Conservation (phyloP, 1,140 invertebrate species). For the Pteromalus puparum region DNA sequence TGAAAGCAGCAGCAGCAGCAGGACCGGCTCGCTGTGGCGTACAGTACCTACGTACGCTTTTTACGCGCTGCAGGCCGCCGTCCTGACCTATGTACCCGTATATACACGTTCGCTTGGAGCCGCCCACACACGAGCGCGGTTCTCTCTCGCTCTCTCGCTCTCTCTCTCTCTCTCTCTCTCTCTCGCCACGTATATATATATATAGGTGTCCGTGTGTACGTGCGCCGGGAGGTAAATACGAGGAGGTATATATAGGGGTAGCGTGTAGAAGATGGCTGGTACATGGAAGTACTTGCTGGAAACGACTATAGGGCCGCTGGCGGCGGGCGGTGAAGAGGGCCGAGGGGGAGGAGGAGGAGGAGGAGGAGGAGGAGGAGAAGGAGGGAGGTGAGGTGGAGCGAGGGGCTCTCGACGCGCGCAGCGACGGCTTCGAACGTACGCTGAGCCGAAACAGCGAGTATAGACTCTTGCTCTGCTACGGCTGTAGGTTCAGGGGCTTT, state of each 20-base stretch:
- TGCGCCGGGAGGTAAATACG: conserved; percentile 60
- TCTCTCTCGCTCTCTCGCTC: neutral
- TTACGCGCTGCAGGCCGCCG: conserved; percentile 44
- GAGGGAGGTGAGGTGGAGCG: neutral
- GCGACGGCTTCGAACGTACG: neutral
- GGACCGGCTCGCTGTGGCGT: conserved; percentile 3
- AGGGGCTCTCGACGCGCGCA: neutral
- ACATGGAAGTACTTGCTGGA: conserved; percentile 74
- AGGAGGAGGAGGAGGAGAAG: neutral
- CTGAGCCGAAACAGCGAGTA: neutral
- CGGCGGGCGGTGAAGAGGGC: conserved; percentile 57
- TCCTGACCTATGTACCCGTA: conserved; percentile 55
- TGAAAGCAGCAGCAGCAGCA: neutral
- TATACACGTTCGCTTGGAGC: neutral
- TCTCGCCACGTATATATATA: conserved; percentile 29
- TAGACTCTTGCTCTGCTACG: neutral
- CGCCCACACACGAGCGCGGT: conserved; percentile 25
- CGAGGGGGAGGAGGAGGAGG: conserved; percentile 1
- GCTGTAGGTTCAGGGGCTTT: neutral
- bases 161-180: neutral
- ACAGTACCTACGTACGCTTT: conserved; percentile 10
- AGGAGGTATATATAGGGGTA: conserved; percentile 66
- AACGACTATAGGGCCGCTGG: conserved; percentile 69
- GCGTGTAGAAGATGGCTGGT: conserved; percentile 72
- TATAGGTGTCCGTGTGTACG: conserved; percentile 39